Evolutionary conservation across 2,797 vertebrate species (phyloP).

Genomic region (Chaunax sp.): DNA sequence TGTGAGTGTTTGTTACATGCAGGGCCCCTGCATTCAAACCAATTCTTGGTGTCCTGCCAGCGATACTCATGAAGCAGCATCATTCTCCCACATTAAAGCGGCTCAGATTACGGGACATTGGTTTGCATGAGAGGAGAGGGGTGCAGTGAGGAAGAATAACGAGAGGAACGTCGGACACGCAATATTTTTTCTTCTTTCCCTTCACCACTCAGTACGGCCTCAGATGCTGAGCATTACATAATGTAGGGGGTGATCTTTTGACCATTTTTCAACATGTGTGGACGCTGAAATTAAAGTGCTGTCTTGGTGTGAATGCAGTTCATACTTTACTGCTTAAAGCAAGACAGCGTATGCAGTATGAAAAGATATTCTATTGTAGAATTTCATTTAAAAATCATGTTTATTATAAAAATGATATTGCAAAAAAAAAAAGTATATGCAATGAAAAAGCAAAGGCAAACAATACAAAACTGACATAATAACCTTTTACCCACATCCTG

Average conservation of each 20-base stretch:
- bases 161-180: constrained; percentile 43
- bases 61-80: constrained; percentile 66
- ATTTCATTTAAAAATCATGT: too few species aligned
- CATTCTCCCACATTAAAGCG: constrained; percentile 63
- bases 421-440: too few species aligned
- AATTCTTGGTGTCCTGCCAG: constrained; percentile 60
- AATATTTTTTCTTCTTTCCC: constrained; percentile 46
- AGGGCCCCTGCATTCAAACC: constrained; percentile 29
- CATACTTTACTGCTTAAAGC: too few species aligned
- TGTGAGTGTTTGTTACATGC: constrained; percentile 16
- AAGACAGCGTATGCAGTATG: too few species aligned
- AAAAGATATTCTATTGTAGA: too few species aligned
- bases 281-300: constrained; percentile 26
- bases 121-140: constrained; percentile 63
- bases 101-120: constrained; percentile 79
- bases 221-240: constrained; percentile 40
- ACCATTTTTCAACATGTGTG: constrained; percentile 21
- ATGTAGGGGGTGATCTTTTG: constrained; percentile 23
- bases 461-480: too few species aligned
- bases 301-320: not conserved
- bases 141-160: constrained; percentile 51
- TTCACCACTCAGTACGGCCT: constrained; percentile 32
- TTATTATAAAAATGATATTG: too few species aligned
- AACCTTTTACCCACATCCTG: not conserved
- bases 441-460: too few species aligned